Base-by-base conservation (phyloP, 2,113 vertebrate species). In the Malurus cyaneus region DNA sequence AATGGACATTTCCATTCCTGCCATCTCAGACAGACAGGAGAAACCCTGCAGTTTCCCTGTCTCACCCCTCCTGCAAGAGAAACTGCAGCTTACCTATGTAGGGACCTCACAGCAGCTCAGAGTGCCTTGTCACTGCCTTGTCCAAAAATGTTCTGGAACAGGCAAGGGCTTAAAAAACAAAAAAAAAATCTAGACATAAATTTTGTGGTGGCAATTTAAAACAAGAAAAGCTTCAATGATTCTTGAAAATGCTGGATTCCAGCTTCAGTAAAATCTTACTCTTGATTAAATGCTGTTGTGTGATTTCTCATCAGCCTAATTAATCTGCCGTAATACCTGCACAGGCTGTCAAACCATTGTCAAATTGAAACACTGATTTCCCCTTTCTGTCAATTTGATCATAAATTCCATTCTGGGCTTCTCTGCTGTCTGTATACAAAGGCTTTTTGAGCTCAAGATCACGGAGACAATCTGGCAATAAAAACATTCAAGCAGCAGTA, bases 401-500 rank as follows among this genome's bases (percentile, higher is more conserved):
- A 60, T 36, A 76, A 62, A 36, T 73, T 87, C 16, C 34, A 69
- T 60, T 84, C 83, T 67, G 41, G 54, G 78, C 88, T 87, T 89
- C 72, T 86, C 60, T 64, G 36, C 53, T 91, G 84, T 71, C 72
- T 69, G 3, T 36, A 65, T 36, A 65, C 50, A 83, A 83, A 88
- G 39, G 28, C 34, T 89, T 80, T 79, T 79, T 19, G n/a, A 78
- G 69, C 86, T 92, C 71, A 86, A 84, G 74, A 82, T 95, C 61
- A 87, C 32, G 34, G 42, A 91, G 65, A 80, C 3, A 2, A 69
- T 69, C 81, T 72, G 66, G 86, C 82, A 94, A 86, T 88, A 94
- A 95, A 92, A 86, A 89, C 59, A 81, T 80, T 84, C 74, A 91
- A 83, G 92, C 86, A 88, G 59, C 56, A 88, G 80, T 59, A 93